Base-by-base conservation (phyloP, 2,113 vertebrate species). In the Hippocampus comes region DNA sequence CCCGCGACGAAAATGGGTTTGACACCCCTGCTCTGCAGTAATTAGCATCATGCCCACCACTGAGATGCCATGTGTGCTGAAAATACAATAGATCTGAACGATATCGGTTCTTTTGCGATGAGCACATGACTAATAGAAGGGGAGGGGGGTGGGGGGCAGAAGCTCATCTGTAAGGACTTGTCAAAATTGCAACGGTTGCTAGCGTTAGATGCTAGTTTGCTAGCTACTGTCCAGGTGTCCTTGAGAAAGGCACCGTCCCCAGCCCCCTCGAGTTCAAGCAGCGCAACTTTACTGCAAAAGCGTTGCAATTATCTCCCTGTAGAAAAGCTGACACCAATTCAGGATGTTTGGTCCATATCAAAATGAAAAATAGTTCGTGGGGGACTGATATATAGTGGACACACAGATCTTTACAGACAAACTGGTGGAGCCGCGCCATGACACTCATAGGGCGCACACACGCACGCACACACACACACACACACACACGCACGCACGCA, bases 401-500 rank as follows among this genome's bases (percentile, higher is more conserved):
- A 67, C 70, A 79, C 74, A 78, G 74, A 78, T 71, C 71, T 77
- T 73, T 23, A 46, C 18, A 67, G 51, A 78, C 71, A 80, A 64
- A 69, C 74, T 63, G 42, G 23, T 67, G n/a, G 64, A 75, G 72
- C 75, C 77, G 67, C 73, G 65, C 74, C 14, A 0, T 68, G 75
- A 81, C 64, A 67, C 25, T 67, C 46, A 15, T 23, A 49, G 68
- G 59, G 23, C 11, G 23, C n/a, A 61, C 60, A 59, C 68, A 67
- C 38, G 66, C 69, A 57, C 64, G 17, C 70, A 38, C 69, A 49
- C 70, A 49, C 49, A 63, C 59, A 38, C 68, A 71, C 64, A 3
- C 27, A 30, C 27, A 30, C 27, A 57, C 68, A 67, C 43, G 66
- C 72, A 56, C 67, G 20, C 67, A 38, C 64, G 41, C 70, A 49